These are phyloP conservation scores for Anthophora plumipes DNA, from an alignment of 2,888 invertebrate species.

Conservation along the genomic window DNA sequence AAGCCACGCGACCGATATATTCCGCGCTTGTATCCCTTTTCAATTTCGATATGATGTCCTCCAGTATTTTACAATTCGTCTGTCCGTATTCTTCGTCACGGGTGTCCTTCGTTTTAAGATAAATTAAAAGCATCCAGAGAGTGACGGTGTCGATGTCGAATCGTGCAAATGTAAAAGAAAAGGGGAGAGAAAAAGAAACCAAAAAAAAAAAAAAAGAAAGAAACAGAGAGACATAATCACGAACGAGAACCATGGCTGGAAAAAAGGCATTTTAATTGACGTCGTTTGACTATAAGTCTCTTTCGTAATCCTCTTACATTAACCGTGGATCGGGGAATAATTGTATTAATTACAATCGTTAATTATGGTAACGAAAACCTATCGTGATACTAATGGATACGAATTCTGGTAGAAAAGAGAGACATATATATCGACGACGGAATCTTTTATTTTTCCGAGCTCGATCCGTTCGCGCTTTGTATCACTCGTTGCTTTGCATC, in stretches of 20 bases:
- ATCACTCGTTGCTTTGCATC: background rate
- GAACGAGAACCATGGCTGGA: too few species aligned
- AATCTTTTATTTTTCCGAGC: background rate
- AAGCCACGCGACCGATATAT: background rate
- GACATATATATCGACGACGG: background rate
- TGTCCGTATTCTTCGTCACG: background rate
- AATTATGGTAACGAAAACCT: slow-evolving; percentile 15
- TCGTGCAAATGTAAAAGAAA: background rate
- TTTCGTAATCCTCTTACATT: slow-evolving; percentile 5
- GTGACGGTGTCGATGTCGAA: background rate
- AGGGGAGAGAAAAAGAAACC: background rate
- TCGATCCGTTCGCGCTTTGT: background rate
- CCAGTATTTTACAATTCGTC: slow-evolving; percentile 3
- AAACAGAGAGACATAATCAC: background rate
- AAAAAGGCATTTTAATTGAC: slow-evolving; percentile 5
- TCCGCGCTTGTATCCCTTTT: background rate
- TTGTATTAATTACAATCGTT: slow-evolving; percentile 15
- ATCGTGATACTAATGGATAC: slow-evolving; percentile 6
- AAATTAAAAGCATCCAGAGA: slow-evolving; percentile 2
- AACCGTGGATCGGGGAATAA: background rate
- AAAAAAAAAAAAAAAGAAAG: too few species aligned
- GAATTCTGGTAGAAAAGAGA: background rate
- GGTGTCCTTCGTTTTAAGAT: background rate
- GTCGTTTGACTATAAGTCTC: background rate
- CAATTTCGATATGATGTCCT: slow-evolving; percentile 14